These are phyloP conservation scores for Apostichopus parvimensis DNA, from an alignment of 35 echinoderm and acorn worm genomes.

Conservation along the genomic window DNA sequence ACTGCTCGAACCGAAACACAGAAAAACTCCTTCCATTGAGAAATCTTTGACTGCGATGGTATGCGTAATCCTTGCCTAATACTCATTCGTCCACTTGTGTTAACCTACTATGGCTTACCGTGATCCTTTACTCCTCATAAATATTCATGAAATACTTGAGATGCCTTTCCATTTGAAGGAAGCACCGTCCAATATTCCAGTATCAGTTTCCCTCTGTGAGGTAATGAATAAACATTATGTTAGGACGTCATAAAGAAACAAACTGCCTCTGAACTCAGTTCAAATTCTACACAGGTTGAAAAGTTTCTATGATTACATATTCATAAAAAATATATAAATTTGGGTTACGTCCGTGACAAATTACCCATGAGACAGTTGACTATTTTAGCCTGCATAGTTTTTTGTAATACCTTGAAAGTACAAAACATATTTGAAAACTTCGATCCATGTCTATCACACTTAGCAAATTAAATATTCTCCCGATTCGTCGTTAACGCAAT, in stretches of 20 bases:
- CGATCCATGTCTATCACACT: too few relatives aligned
- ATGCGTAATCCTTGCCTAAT: slow-evolving; percentile 1
- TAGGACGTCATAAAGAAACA: not conserved
- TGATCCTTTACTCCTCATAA: not conserved
- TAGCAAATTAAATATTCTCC: too few relatives aligned
- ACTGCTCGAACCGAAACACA: not conserved
- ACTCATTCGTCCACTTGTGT: slow-evolving; percentile 11
- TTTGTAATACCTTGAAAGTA: too few relatives aligned
- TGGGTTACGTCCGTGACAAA: too few relatives aligned
- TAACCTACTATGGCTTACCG: slow-evolving; percentile 27
- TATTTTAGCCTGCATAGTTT: too few relatives aligned
- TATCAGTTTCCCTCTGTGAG: not conserved
- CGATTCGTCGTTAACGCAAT: too few relatives aligned
- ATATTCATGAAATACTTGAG: slow-evolving; percentile 32
- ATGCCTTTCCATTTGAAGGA: slow-evolving; percentile 41
- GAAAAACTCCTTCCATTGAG: not conserved
- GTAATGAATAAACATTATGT: not conserved
- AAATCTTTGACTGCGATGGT: not conserved
- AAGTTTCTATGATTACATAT: too few relatives aligned
- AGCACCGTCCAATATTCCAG: not conserved
- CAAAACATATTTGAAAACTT: too few relatives aligned
- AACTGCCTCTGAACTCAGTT: not conserved
- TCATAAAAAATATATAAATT: too few relatives aligned
- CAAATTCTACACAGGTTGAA: too few relatives aligned
- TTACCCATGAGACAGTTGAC: too few relatives aligned